Percentiles rank a stretch among this genome's conserved stretches.
phyloP scores from a whole-genome alignment of 2,888 invertebrate species.

The Drosophila falleni region DNA sequence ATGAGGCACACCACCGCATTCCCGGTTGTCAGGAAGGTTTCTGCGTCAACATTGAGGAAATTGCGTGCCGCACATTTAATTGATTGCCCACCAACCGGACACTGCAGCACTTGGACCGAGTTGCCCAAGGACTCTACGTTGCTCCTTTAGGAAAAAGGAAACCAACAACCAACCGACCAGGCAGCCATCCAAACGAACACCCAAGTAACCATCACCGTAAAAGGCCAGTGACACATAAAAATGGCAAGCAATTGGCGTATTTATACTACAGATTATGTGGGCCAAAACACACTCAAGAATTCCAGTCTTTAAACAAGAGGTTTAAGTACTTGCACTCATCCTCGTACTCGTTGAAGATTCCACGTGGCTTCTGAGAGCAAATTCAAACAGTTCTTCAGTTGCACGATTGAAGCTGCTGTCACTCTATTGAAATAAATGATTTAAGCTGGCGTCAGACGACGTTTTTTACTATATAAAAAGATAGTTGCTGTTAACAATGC shows the following conservation, averaged over 20 bases:
- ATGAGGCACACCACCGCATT: conserved; percentile 47
- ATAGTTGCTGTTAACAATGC: too few species aligned
- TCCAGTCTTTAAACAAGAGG: conserved; percentile 11
- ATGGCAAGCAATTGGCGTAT: conserved; percentile 44
- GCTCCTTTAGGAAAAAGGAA: neutral
- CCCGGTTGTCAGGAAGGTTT: conserved; percentile 22
- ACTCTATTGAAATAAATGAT: neutral
- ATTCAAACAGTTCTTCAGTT: neutral
- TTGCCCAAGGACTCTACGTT: conserved; percentile 3
- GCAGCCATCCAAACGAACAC: neutral
- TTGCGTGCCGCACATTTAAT: conserved; percentile 73
- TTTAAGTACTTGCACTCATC: neutral
- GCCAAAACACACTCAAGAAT: conserved; percentile 24
- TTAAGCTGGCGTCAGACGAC: neutral
- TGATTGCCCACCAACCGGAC: conserved; percentile 63
- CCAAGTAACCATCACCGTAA: conserved; percentile 9
- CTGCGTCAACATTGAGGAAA: conserved; percentile 60
- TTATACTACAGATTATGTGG: conserved; percentile 34
- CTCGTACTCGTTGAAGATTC: too few species aligned
- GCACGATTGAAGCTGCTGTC: neutral
- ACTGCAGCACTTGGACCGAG: conserved; percentile 21
- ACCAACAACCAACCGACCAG: too few species aligned
- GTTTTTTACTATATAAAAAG: neutral
- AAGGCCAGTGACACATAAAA: conserved; percentile 37
- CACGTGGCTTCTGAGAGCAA: neutral